These are phyloP conservation scores for Apis cerana DNA, from an alignment of 1,140 invertebrate genomes.

Conservation along the genomic window DNA sequence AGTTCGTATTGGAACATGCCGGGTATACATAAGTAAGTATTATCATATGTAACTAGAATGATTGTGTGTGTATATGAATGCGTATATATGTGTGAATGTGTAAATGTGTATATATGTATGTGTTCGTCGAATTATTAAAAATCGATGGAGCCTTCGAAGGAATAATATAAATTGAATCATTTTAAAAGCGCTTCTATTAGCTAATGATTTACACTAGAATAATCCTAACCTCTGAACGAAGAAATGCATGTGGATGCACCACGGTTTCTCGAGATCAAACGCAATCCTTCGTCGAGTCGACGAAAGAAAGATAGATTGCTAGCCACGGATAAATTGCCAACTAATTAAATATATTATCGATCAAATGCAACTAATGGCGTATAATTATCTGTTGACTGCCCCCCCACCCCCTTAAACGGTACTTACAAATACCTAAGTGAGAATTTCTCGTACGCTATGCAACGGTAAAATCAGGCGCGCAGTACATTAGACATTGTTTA, in stretches of 20 bases:
- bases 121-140: constrained; percentile 1
- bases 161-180: constrained; percentile 15
- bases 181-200: constrained; percentile 10
- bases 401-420: constrained; percentile 22
- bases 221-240: constrained; percentile 31
- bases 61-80: not conserved
- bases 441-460: constrained; percentile 38
- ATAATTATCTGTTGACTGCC: constrained; percentile 26
- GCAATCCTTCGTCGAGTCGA: not conserved
- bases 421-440: constrained; percentile 32
- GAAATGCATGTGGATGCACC: not conserved
- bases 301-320: constrained; percentile 33
- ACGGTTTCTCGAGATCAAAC: constrained; percentile 46
- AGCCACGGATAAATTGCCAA: constrained; percentile 36
- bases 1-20: not conserved
- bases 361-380: constrained; percentile 44
- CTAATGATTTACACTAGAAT: constrained; percentile 45
- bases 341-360: constrained; percentile 31
- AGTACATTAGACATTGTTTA: constrained; percentile 9
- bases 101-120: not conserved
- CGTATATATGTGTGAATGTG: not conserved
- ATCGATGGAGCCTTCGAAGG: constrained; percentile 35
- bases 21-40: not conserved
- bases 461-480: constrained; percentile 48
- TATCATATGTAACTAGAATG: not conserved